Evolutionary conservation across 2,888 invertebrate species (phyloP), one percentile per base, ranked within the genome.

Genomic region (Monoplex corrugatus): DNA sequence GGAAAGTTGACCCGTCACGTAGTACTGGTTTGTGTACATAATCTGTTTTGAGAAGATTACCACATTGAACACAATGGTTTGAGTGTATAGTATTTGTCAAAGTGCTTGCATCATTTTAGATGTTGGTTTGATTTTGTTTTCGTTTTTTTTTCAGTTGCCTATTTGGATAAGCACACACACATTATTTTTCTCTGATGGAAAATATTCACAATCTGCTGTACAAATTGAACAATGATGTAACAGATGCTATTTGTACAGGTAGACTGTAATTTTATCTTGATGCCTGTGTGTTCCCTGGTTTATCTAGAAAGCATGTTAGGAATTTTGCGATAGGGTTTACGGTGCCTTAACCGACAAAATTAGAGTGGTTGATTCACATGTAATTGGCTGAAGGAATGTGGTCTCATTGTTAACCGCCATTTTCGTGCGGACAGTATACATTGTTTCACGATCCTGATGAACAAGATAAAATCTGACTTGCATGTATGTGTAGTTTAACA

Each of bases 81-180:
- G 45, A 78, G 82, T 87, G 87, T 78, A 87, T 87, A 87, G 87
- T 82, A 35, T 87, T 87, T 87, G 87, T 87, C 78, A 78, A 87
- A 57, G 83, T 57, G 84, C 84, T 84, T 84, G 57, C 57, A 38
- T 57, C 38, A 45, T 83, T 40, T 82, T 80, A 80, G 78, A 80
- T 80, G 40, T 43, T 80, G 78, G 43, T 80, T 83, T 83, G 45
- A 68, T n/a, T 68, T 68, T 68, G 6, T 28, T 68, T 68, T 84
- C 57, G 32, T 84, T 84, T 57, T 19, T n/a, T 57, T 57, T 57
- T 84, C 45, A 84, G 83, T 68, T 83, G 88, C 68, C 32, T 50
- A 28, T 40, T 78, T 78, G 2, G 40, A 19, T 80, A 23, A 43
- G 40, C 28, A 80, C 40, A 28, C 40, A 32, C 78, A 80, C 78